Evolutionary conservation across 2,797 vertebrate genomes (phyloP).

Genomic region (Alcedo atthis): DNA sequence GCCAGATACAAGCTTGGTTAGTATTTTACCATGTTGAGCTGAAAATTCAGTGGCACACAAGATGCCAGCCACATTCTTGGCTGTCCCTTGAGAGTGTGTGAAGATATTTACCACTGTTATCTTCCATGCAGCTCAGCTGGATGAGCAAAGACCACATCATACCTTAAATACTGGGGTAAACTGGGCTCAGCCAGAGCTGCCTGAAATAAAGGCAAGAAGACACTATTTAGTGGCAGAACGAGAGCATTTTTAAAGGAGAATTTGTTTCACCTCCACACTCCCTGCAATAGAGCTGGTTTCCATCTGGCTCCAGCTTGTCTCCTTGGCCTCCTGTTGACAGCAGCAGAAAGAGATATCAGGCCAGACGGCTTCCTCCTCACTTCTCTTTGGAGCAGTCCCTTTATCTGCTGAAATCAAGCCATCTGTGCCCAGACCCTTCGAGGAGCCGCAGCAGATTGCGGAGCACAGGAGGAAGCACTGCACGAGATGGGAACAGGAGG

Average conservation of each 20-base stretch:
- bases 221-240: not conserved
- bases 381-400: slow-evolving; percentile 20
- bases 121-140: rapidly evolving
- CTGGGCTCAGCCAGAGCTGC: not conserved
- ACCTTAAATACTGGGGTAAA: not conserved
- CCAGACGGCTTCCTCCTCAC: not conserved
- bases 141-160: not conserved
- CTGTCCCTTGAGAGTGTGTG: rapidly evolving
- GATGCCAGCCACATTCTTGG: not conserved
- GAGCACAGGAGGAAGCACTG: not conserved
- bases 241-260: not conserved
- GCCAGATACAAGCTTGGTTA: not conserved
- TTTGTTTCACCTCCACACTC: not conserved
- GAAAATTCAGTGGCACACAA: not conserved
- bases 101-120: not conserved
- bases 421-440: not conserved
- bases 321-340: not conserved
- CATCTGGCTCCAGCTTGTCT: not conserved
- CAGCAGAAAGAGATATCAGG: slow-evolving; percentile 5
- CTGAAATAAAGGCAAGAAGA: not conserved
- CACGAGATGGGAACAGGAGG: not conserved
- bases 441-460: not conserved
- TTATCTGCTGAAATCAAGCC: slow-evolving; percentile 16
- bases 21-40: not conserved
- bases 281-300: not conserved